These are phyloP conservation scores for Delichon dasypus DNA, from an alignment of 2,797 vertebrate species.

Conservation along the genomic window DNA sequence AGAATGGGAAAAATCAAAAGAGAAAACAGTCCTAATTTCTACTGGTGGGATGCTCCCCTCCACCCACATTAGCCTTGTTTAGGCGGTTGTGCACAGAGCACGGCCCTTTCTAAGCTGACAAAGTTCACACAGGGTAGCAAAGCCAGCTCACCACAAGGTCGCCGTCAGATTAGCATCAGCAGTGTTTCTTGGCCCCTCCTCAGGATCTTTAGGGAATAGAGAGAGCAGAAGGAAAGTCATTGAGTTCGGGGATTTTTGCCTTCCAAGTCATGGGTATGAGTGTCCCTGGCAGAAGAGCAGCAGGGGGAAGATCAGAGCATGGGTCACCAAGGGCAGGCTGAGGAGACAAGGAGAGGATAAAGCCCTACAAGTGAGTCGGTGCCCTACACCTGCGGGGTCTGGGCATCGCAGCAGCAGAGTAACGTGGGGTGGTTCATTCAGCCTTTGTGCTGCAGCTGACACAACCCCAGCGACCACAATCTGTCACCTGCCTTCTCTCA, in stretches of 20 bases:
- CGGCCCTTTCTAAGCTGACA: neutral
- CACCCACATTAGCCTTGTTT: neutral
- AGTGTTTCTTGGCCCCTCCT: rapidly evolving
- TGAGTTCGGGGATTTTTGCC: rapidly evolving
- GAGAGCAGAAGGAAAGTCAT: neutral
- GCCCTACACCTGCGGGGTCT: rapidly evolving
- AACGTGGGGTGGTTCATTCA: rapidly evolving
- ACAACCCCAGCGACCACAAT: neutral
- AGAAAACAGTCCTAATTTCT: neutral
- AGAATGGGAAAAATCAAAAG: conserved; percentile 46
- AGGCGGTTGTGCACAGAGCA: neutral
- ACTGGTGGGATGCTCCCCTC: neutral
- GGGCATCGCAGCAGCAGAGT: neutral
- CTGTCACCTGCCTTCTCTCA: neutral
- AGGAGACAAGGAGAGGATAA: neutral
- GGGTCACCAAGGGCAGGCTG: rapidly evolving
- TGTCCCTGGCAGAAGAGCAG: neutral
- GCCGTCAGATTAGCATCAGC: neutral
- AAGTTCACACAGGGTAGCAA: neutral
- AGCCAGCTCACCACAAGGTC: neutral
- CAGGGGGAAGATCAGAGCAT: neutral
- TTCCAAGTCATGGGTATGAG: neutral
- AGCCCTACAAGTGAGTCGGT: rapidly evolving
- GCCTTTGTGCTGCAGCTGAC: neutral
- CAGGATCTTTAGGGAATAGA: neutral